phyloP scores from a whole-genome alignment of 2,888 invertebrate genomes.

The Andrena fulva region DNA sequence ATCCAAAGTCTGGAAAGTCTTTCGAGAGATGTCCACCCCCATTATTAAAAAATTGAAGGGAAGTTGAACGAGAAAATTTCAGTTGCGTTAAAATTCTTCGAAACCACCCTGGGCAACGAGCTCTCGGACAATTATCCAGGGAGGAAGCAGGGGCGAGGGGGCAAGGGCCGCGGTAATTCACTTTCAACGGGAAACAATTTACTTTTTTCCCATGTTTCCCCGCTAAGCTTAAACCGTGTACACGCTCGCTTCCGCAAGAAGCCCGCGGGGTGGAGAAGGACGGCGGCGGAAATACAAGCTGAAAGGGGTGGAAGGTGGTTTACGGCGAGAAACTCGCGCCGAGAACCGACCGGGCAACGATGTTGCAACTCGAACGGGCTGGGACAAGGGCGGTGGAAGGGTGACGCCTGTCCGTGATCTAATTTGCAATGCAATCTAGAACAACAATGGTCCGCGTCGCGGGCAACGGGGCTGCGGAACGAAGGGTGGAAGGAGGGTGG shows the following conservation, averaged over 20 bases:
- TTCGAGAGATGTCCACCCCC: neutral
- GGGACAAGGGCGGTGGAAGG: conserved; percentile 36
- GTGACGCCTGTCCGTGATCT: conserved; percentile 67
- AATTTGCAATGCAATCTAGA: conserved; percentile 76
- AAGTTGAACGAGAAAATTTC: neutral
- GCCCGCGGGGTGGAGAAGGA: neutral
- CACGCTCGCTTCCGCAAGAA: conserved; percentile 26
- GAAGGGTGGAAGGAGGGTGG: conserved; percentile 32
- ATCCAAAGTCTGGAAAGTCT: too few species aligned
- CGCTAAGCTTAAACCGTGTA: conserved; percentile 18
- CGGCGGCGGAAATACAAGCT: conserved; percentile 18
- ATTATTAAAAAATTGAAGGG: neutral
- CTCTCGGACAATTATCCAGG: conserved; percentile 33
- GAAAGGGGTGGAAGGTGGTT: conserved; percentile 42
- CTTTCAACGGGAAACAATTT: conserved; percentile 38
- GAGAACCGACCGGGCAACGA: conserved; percentile 40
- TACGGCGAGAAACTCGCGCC: conserved; percentile 30
- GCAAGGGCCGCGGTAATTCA: conserved; percentile 11
- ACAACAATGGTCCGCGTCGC: conserved; percentile 70
- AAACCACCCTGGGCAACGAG: conserved; percentile 1
- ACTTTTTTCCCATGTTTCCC: conserved; percentile 30
- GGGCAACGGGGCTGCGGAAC: conserved; percentile 38
- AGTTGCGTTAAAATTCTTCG: neutral
- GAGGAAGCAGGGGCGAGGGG: neutral
- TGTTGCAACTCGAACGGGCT: conserved; percentile 51